These are phyloP conservation scores for Azorinus chamasolen DNA, from an alignment of 2,888 invertebrate species.

Conservation along the genomic window DNA sequence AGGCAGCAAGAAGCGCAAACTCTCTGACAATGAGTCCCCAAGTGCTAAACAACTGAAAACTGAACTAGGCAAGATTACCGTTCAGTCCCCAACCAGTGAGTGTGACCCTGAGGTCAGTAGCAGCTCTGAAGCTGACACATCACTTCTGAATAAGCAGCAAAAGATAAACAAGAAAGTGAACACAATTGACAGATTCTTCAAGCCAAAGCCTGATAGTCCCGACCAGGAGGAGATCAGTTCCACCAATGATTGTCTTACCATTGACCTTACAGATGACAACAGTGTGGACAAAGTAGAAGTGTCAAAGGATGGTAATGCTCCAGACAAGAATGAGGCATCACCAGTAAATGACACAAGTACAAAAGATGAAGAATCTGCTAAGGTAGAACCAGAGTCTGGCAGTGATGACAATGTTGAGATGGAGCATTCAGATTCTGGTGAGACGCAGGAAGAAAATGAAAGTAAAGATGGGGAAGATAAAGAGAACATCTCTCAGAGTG, in stretches of 20 bases:
- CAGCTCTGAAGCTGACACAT: slow-evolving; percentile 79
- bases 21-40: slow-evolving; percentile 70
- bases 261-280: slow-evolving; percentile 70
- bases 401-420: no score
- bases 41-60: slow-evolving; percentile 70
- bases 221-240: slow-evolving; percentile 77
- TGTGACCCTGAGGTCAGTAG: slow-evolving; percentile 82
- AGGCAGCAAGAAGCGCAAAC: slow-evolving; percentile 69
- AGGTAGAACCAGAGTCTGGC: no score
- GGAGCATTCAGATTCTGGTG: not conserved
- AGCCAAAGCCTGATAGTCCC: slow-evolving; percentile 16
- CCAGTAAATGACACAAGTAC: no score
- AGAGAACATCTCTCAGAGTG: slow-evolving; percentile 34
- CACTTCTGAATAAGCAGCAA: slow-evolving; percentile 18
- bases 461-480: slow-evolving; percentile 28
- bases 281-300: not conserved
- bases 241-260: slow-evolving; percentile 72
- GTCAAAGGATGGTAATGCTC: not conserved
- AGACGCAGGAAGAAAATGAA: slow-evolving; percentile 10
- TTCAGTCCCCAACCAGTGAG: slow-evolving; percentile 29
- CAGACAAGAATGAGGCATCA: no score
- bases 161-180: slow-evolving; percentile 49
- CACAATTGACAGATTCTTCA: slow-evolving; percentile 67
- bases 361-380: no score
- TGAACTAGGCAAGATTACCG: not conserved